A percentile compares a stretch with the other conserved stretches of the same genome.
phyloP scores from a whole-genome alignment of 2,113 vertebrate species.

The Pristiophorus japonicus region DNA sequence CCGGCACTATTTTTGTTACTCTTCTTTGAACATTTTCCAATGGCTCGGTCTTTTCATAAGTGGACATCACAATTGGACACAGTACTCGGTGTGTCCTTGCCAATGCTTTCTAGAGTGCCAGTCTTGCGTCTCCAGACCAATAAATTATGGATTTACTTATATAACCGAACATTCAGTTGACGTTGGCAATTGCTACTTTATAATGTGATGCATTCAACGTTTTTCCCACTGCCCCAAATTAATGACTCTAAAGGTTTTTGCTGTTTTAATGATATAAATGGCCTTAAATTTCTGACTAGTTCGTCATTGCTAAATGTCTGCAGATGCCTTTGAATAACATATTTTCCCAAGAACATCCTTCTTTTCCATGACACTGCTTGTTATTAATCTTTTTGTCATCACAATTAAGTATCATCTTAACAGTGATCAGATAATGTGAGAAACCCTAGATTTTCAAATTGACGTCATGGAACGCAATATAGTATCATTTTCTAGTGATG shows the following conservation, averaged over 20 bases:
- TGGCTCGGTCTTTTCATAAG: not conserved
- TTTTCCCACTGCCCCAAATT: slow-evolving; percentile 4
- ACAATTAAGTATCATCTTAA: not conserved
- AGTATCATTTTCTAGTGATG: not conserved
- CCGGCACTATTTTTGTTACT: not conserved
- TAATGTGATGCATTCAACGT: not conserved
- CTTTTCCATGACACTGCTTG: not conserved
- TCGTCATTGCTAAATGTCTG: not conserved
- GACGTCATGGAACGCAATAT: not conserved
- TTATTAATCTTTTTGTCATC: not conserved
- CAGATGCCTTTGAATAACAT: not conserved
- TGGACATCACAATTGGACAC: not conserved
- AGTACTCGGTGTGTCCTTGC: not conserved
- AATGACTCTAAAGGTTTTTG: not conserved
- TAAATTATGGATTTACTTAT: slow-evolving; percentile 26
- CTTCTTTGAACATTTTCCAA: not conserved
- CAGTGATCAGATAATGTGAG: not conserved
- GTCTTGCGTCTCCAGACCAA: not conserved
- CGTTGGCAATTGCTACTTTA: not conserved
- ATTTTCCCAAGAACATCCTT: not conserved
- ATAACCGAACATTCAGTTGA: not conserved
- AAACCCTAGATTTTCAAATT: not conserved
- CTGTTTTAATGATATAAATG: not conserved
- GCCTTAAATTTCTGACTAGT: not conserved
- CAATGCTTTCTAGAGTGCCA: not conserved